Conservation (phyloP, 2,797 vertebrate genomes). For the Chiloscyllium punctatum region DNA sequence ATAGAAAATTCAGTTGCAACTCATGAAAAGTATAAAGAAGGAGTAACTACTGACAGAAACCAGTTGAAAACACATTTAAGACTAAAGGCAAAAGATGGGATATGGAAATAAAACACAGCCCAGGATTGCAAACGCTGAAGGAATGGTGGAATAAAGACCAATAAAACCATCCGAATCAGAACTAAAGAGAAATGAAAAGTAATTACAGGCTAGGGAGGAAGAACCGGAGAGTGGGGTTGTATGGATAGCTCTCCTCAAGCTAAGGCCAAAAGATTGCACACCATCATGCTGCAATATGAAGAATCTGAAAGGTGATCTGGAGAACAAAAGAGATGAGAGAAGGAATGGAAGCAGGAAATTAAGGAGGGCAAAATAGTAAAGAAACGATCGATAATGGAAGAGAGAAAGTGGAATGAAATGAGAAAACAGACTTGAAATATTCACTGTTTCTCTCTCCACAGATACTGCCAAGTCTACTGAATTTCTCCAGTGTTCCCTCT, state of each 20-base stretch:
- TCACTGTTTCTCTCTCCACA: no score
- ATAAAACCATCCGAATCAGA: background rate
- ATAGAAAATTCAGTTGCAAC: no score
- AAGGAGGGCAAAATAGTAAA: background rate
- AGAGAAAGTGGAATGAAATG: background rate
- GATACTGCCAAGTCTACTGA: no score
- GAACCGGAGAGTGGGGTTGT: background rate
- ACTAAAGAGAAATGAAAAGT: background rate
- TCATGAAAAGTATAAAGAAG: no score
- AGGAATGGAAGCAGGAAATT: background rate
- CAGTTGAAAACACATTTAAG: no score
- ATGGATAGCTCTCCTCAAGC: background rate
- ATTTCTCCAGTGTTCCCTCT: no score
- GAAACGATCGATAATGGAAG: background rate
- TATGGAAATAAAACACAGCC: background rate
- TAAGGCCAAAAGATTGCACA: no score
- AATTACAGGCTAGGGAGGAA: background rate
- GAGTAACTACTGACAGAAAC: no score
- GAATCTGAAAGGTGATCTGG: background rate
- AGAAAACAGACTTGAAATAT: background rate
- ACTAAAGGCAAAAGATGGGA: background rate
- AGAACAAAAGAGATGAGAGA: background rate
- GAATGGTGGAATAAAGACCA: background rate
- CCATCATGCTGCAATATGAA: background rate
- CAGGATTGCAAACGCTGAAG: background rate